These are phyloP conservation scores for Myotis brandtii DNA, from an alignment of 2,113 vertebrate species.

Conservation along the genomic window DNA sequence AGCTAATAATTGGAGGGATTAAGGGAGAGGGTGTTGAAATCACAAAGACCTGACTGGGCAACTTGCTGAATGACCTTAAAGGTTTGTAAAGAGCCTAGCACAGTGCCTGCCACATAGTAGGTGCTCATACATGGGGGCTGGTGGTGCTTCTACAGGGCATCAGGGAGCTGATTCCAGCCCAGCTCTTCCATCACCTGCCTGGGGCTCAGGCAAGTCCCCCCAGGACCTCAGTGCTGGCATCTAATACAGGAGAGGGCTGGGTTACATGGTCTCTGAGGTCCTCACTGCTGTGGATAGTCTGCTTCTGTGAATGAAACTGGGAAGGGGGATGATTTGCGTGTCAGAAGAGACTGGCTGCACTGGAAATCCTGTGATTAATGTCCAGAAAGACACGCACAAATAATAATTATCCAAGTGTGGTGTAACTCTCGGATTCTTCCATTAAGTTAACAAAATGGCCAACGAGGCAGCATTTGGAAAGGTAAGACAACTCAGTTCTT, in stretches of 20 bases:
- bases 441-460: background rate
- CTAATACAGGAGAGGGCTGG: background rate
- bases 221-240: background rate
- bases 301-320: background rate
- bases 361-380: slow-evolving; percentile 51
- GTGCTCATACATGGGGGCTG: background rate
- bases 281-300: background rate
- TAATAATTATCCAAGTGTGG: slow-evolving; percentile 44
- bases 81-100: background rate
- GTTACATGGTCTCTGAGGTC: background rate
- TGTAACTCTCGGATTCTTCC: slow-evolving; percentile 40
- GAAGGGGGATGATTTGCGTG: background rate
- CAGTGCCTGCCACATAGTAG: background rate
- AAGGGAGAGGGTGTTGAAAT: background rate
- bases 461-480: background rate
- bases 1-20: background rate
- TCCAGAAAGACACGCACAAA: slow-evolving; percentile 58
- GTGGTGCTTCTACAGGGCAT: too few species aligned
- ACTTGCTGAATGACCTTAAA: background rate
- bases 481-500: background rate
- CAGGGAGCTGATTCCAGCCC: background rate
- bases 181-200: background rate
- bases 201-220: background rate
- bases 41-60: background rate
- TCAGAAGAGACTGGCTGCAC: background rate